phyloP scores from a whole-genome alignment of 2,797 vertebrate species.

The Pelodytes ibericus region DNA sequence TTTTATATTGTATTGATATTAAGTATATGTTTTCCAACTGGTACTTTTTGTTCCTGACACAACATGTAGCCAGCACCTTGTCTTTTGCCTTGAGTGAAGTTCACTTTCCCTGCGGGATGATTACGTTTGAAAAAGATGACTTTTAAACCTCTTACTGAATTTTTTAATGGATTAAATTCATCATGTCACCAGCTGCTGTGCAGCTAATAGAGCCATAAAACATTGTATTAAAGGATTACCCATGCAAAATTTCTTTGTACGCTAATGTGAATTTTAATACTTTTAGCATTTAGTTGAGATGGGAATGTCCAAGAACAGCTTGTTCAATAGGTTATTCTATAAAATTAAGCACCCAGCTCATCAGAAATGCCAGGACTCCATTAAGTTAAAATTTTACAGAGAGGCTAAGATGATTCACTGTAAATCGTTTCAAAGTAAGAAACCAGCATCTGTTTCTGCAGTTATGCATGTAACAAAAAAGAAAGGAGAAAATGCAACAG shows the following conservation, averaged over 20 bases:
- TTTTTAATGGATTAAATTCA: slow-evolving; percentile 88
- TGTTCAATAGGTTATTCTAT: slow-evolving; percentile 86
- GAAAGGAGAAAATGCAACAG: slow-evolving; percentile 57
- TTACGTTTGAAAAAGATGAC: slow-evolving; percentile 85
- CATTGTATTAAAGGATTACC: slow-evolving; percentile 87
- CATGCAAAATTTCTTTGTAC: slow-evolving; percentile 83
- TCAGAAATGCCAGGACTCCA: slow-evolving; percentile 85
- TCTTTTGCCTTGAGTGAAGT: slow-evolving; percentile 74
- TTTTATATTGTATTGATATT: neutral
- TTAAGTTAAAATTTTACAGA: slow-evolving; percentile 81
- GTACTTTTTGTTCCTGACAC: slow-evolving; percentile 68
- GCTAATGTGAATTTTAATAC: slow-evolving; percentile 88
- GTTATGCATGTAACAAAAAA: slow-evolving; percentile 60
- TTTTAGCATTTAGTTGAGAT: slow-evolving; percentile 87
- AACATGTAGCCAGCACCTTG: slow-evolving; percentile 68
- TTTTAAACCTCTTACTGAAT: slow-evolving; percentile 86
- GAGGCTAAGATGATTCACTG: slow-evolving; percentile 79
- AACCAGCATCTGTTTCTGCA: slow-evolving; percentile 74
- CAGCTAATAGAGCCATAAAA: slow-evolving; percentile 85
- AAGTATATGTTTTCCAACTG: slow-evolving; percentile 59
- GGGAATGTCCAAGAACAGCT: slow-evolving; percentile 85
- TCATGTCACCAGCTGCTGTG: slow-evolving; percentile 85
- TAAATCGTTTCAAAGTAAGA: slow-evolving; percentile 66
- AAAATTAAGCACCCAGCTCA: slow-evolving; percentile 83
- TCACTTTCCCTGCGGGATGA: slow-evolving; percentile 78